Percentiles rank a stretch among this genome's conserved stretches.
Conservation (phyloP, 1,140 invertebrate species). For the Sarcophaga peregrina region DNA sequence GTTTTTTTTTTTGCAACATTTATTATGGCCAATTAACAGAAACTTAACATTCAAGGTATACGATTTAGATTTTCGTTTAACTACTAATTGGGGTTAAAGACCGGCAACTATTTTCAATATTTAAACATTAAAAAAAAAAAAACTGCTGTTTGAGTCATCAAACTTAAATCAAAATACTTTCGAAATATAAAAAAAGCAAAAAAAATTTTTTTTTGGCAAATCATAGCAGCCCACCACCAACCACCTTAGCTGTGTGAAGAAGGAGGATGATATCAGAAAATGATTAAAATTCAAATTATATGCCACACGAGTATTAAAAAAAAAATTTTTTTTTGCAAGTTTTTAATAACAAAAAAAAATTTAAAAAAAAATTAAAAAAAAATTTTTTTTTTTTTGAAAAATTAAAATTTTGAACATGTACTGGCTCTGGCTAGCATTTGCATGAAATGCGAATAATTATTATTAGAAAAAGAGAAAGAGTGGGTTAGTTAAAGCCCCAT, state of each 20-base stretch:
- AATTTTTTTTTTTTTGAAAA: background rate
- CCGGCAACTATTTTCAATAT: background rate
- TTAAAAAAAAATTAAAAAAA: background rate
- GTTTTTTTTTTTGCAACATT: too few species aligned
- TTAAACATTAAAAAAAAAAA: background rate
- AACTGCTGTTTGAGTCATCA: background rate
- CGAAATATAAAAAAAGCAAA: too few species aligned
- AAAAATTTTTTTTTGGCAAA: background rate
- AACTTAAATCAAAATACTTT: background rate
- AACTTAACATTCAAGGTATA: too few species aligned
- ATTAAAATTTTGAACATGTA: constrained; percentile 24
- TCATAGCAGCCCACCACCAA: background rate
- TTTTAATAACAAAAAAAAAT: too few species aligned
- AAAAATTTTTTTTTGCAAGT: background rate
- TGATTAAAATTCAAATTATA: background rate
- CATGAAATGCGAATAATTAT: constrained; percentile 5
- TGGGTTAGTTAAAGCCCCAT: too few species aligned
- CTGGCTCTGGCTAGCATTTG: background rate
- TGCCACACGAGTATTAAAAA: background rate
- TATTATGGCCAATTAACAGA: too few species aligned
- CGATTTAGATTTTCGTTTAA: background rate
- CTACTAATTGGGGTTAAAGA: constrained; percentile 9
- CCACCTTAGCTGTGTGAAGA: background rate
- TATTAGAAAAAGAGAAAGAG: background rate
- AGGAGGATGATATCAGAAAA: background rate